Conservation (phyloP, 2,888 invertebrate genomes). For the Scaptomyza caliginosa region DNA sequence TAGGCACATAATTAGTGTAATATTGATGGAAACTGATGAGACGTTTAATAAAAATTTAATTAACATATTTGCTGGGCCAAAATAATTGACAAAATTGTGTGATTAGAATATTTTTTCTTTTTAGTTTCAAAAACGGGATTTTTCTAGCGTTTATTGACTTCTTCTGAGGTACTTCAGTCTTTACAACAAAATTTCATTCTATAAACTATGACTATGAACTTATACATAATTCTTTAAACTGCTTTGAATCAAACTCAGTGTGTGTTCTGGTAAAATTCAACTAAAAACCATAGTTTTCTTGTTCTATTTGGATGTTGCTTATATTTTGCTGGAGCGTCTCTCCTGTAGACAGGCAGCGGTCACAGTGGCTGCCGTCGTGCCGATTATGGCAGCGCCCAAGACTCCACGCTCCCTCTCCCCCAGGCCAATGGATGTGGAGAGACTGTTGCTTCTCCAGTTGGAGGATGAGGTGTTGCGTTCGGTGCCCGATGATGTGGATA, state of each 20-base stretch:
- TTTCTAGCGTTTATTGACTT: conserved; percentile 78
- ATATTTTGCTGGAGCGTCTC: conserved; percentile 54
- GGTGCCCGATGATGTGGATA: conserved; percentile 80
- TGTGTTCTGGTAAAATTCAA: conserved; percentile 48
- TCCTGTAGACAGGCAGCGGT: conserved; percentile 69
- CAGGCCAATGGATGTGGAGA: conserved; percentile 67
- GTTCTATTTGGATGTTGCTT: conserved; percentile 4
- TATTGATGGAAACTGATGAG: conserved; percentile 55
- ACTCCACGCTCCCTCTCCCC: conserved; percentile 60
- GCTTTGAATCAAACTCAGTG: conserved; percentile 17
- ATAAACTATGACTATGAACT: conserved; percentile 70
- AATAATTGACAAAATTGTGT: not conserved
- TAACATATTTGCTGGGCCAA: conserved; percentile 34
- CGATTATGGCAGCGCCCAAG: conserved; percentile 77
- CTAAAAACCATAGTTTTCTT: conserved; percentile 47
- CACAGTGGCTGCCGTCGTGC: conserved; percentile 75
- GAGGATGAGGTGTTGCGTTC: conserved; percentile 75
- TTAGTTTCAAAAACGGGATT: conserved; percentile 63
- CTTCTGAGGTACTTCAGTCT: conserved; percentile 81
- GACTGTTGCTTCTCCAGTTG: conserved; percentile 74
- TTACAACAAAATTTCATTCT: conserved; percentile 72
- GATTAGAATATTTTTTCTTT: not conserved
- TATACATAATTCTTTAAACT: conserved; percentile 21
- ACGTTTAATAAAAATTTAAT: conserved; percentile 71
- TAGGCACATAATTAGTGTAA: conserved; percentile 76